Conservation (phyloP, 2,113 vertebrate genomes). For the Candoia aspera region DNA sequence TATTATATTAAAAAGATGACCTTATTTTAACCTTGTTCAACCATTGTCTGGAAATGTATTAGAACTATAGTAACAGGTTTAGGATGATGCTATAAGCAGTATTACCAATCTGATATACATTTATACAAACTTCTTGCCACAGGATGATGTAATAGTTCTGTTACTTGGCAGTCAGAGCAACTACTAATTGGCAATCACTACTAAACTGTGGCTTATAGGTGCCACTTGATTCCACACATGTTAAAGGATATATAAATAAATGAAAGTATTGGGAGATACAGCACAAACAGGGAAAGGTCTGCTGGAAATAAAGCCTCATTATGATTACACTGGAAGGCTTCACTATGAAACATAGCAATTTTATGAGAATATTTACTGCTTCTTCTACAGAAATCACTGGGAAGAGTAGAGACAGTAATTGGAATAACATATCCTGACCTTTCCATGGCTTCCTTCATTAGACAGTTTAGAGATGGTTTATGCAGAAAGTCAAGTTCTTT, state of each 20-base stretch:
- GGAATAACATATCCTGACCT: not conserved
- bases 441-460: slow-evolving; percentile 11
- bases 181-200: not conserved
- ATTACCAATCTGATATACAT: not conserved
- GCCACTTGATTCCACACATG: not conserved
- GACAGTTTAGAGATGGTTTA: not conserved
- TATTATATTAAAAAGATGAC: no score
- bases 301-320: not conserved
- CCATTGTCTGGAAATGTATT: not conserved
- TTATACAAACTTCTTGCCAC: not conserved
- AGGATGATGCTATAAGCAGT: not conserved
- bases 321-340: not conserved
- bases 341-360: not conserved
- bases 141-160: not conserved
- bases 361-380: slow-evolving; percentile 2
- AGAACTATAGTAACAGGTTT: not conserved
- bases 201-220: not conserved
- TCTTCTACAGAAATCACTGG: not conserved
- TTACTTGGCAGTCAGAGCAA: not conserved
- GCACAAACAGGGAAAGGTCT: not conserved
- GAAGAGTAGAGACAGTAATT: not conserved
- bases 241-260: not conserved
- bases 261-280: slow-evolving; percentile 10
- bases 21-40: no score
- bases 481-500: not conserved